Evolutionary conservation across 2,113 vertebrate genomes (phyloP).

Genomic region (Sardina pilchardus): DNA sequence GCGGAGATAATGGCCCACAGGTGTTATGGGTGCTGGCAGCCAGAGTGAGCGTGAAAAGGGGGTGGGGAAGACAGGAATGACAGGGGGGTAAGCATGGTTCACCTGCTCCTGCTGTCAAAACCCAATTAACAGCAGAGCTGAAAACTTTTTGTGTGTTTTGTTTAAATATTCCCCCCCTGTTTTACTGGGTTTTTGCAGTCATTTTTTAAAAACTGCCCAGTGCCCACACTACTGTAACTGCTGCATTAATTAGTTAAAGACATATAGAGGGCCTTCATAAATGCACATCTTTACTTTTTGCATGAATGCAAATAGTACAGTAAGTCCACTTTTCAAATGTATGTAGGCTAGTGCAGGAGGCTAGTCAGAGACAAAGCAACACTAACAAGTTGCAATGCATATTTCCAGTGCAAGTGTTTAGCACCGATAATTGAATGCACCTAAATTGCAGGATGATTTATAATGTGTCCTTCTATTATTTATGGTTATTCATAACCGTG

Average conservation of each 20-base stretch:
- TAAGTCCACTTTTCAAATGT: neutral
- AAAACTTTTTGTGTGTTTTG: neutral
- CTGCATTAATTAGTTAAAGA: neutral
- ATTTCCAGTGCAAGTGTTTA: neutral
- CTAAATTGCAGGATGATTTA: neutral
- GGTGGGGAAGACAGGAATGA: neutral
- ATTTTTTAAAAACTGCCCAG: neutral
- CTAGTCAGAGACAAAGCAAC: neutral
- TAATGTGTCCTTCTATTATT: neutral
- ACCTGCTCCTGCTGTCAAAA: constrained; percentile 5
- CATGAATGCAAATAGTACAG: neutral
- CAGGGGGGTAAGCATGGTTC: constrained; percentile 10
- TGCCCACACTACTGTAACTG: neutral
- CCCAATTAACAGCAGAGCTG: neutral
- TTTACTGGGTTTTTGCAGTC: neutral
- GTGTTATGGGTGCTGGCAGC: constrained; percentile 28
- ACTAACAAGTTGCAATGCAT: neutral
- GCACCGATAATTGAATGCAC: neutral
- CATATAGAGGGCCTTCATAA: neutral
- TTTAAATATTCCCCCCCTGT: neutral
- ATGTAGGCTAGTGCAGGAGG: neutral
- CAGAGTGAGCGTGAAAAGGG: neutral
- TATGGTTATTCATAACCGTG: constrained; percentile 6
- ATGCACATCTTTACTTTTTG: neutral
- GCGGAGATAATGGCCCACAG: constrained; percentile 52